Percentiles rank a stretch among this genome's conserved stretches.
Conservation (phyloP, 2,797 vertebrate genomes). For the Lerista edwardsae region DNA sequence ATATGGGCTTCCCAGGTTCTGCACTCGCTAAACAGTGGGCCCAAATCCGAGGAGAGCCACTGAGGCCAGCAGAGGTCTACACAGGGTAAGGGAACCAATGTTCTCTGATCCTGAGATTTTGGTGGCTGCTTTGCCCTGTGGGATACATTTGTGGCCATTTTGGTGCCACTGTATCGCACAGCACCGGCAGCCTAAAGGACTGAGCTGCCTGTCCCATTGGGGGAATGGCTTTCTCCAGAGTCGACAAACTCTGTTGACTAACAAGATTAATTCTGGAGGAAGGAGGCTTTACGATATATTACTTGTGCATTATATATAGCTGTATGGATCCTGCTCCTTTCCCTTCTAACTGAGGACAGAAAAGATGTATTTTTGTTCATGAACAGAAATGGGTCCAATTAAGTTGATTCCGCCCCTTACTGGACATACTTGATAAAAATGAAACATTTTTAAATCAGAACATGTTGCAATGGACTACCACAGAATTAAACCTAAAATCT, state of each 20-base stretch:
- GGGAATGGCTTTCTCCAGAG: too few species aligned
- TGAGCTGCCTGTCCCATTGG: too few species aligned
- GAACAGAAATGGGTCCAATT: background rate
- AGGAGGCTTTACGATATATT: background rate
- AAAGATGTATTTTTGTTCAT: background rate
- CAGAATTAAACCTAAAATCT: background rate
- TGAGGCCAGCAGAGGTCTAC: too few species aligned
- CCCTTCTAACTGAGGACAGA: background rate
- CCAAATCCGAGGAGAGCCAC: too few species aligned
- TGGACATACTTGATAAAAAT: background rate
- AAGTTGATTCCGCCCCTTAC: background rate
- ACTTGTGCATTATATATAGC: background rate
- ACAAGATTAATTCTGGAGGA: background rate
- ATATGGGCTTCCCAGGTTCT: too few species aligned
- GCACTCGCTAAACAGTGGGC: too few species aligned
- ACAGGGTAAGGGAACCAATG: too few species aligned
- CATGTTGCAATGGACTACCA: background rate
- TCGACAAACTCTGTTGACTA: background rate
- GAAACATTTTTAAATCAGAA: background rate
- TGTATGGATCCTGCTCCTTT: background rate
- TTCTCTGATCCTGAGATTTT: too few species aligned
- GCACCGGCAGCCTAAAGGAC: too few species aligned
- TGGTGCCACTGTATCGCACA: too few species aligned
- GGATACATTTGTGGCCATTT: too few species aligned
- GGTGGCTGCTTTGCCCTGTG: too few species aligned